These are phyloP conservation scores for Andricus curvator DNA, from an alignment of 2,888 invertebrate genomes.

Conservation along the genomic window DNA sequence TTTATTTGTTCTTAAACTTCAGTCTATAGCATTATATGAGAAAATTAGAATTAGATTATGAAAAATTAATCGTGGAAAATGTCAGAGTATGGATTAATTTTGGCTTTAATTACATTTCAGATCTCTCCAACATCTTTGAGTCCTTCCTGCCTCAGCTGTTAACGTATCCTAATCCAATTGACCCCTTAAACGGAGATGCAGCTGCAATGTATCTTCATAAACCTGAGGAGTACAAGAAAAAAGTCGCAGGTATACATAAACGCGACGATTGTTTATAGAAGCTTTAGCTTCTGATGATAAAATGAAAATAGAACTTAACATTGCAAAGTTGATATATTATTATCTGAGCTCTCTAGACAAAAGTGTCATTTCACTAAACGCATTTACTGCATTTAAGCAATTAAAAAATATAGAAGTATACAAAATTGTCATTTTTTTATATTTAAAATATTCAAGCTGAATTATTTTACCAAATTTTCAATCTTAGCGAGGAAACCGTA, in stretches of 20 bases:
- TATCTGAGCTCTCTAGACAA: neutral
- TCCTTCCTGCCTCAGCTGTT: conserved; percentile 99
- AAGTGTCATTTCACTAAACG: neutral
- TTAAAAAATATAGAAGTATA: no score
- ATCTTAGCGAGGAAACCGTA: no score
- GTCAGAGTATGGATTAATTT: no score
- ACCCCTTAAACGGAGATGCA: conserved; percentile 99
- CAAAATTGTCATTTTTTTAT: no score
- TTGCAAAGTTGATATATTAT: conserved; percentile 11
- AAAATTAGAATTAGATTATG: no score
- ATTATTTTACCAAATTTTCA: no score
- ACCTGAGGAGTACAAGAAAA: conserved; percentile 99
- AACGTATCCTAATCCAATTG: conserved; percentile 99
- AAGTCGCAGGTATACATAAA: conserved; percentile 89
- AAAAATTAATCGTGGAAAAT: no score
- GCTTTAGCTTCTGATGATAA: conserved; percentile 1
- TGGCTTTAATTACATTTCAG: conserved; percentile 79
- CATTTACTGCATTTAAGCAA: neutral
- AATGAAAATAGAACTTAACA: neutral
- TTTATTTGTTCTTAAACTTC: no score
- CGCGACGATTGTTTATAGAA: conserved; percentile 3
- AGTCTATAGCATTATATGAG: no score
- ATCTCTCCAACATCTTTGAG: conserved; percentile 99
- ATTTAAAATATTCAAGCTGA: no score
- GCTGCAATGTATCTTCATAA: conserved; percentile 99